Evolutionary conservation across 2,888 invertebrate genomes (phyloP), one percentile per base, ranked within the genome.

Genomic region (Pachycephus smyrnensis): DNA sequence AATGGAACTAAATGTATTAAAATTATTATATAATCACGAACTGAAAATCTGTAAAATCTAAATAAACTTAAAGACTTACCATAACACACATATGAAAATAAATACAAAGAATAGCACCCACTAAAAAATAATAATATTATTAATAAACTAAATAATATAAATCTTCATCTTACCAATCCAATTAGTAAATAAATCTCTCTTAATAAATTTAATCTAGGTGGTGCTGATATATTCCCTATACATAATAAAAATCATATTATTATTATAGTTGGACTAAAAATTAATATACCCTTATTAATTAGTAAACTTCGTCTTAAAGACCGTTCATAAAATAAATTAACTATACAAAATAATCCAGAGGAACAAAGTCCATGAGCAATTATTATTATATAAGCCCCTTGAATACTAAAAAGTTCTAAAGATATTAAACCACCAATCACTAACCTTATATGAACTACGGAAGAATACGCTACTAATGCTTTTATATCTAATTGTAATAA

Each of bases 391-490:
- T 12, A 36, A 36, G 36, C 36, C 36, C 36, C 36, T 36, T 36
- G 36, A 36, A 36, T 89, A 0, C 94, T 94, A 80, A 90, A 86
- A 87, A 92, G 91, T 0, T 94, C 94, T 80, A 93, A 94, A 92
- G 92, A 92, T 91, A 89, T 93, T 90, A 94, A 91, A 76, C 94
- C 93, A 0, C 92, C 86, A 90, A 95, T 92, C 35, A 94, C 93
- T 87, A 95, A 86, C 15, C 94, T 93, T 92, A 96, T 95, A 93
- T 96, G 95, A 84, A 94, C 93, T 0, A 96, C 94, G 69, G 95
- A 96, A 84, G 95, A 95, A 93, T 95, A 95, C 90, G 95, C 95
- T 93, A 96, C 94, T 92, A 95, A 93, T 83, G 94, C 92, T 86
- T 95, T 96, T 91, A 95, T 92, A 93, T 96, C 96, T 77, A 93